Percentiles rank a stretch among this genome's conserved stretches.
Conservation (phyloP, 2,113 vertebrate species). For the Dasypus novemcinctus region DNA sequence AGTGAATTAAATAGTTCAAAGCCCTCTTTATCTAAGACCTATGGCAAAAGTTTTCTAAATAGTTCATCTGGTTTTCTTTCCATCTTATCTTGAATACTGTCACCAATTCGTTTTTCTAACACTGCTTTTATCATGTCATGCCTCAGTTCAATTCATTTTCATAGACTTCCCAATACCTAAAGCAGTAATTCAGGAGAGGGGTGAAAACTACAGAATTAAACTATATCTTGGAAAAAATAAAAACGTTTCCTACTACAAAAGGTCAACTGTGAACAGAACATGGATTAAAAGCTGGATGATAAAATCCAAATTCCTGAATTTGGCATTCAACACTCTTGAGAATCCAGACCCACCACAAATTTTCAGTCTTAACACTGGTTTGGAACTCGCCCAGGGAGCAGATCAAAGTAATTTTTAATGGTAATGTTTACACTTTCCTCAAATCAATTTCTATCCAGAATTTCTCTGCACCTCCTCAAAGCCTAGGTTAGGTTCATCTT, state of each 20-base stretch:
- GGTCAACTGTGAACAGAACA: background rate
- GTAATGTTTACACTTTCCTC: background rate
- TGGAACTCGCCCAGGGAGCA: background rate
- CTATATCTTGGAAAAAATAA: background rate
- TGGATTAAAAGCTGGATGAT: background rate
- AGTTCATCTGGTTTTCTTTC: background rate
- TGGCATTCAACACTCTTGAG: background rate
- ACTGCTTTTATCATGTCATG: background rate
- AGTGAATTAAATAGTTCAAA: background rate
- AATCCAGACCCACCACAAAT: background rate
- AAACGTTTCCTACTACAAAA: slow-evolving; percentile 31
- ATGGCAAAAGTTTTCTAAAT: slow-evolving; percentile 29
- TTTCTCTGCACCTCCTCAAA: background rate
- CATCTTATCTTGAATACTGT: background rate
- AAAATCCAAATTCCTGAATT: slow-evolving; percentile 16
- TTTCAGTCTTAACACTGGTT: background rate
- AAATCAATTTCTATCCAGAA: slow-evolving; percentile 12
- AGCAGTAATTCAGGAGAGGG: background rate
- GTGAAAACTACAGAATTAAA: slow-evolving; percentile 29
- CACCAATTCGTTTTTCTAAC: slow-evolving; percentile 20
- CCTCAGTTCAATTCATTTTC: slow-evolving; percentile 5
- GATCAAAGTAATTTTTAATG: background rate
- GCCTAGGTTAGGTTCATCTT: background rate
- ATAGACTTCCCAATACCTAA: background rate
- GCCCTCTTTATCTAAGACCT: background rate